These are phyloP conservation scores for Cheilinus undulatus DNA, from an alignment of 2,113 vertebrate species.

Conservation along the genomic window DNA sequence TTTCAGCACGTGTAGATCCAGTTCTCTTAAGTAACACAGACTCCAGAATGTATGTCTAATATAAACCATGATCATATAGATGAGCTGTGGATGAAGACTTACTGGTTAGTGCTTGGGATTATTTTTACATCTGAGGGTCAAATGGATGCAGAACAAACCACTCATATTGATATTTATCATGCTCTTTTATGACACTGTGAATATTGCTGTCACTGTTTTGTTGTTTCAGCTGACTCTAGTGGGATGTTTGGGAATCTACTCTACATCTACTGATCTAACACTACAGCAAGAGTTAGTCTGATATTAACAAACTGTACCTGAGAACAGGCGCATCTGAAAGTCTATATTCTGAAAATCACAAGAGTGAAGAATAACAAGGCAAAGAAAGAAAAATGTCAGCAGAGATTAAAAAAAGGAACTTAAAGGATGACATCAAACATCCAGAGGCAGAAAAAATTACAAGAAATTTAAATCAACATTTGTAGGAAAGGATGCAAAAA, in stretches of 20 bases:
- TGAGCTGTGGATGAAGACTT: background rate
- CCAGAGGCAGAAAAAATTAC: constrained; percentile 10
- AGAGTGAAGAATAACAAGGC: constrained; percentile 47
- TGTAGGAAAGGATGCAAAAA: constrained; percentile 3
- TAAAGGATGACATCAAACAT: constrained; percentile 11
- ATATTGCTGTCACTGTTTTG: constrained; percentile 32
- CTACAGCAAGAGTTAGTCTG: constrained; percentile 29
- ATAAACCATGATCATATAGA: background rate
- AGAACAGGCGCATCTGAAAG: constrained; percentile 83
- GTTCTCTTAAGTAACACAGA: background rate
- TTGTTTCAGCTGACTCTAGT: constrained; percentile 24
- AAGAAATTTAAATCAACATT: constrained; percentile 14
- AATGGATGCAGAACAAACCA: constrained; percentile 41
- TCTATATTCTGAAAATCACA: constrained; percentile 85
- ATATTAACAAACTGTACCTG: constrained; percentile 79
- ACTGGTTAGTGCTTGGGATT: constrained; percentile 25
- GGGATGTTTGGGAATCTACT: constrained; percentile 25
- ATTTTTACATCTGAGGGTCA: constrained; percentile 17
- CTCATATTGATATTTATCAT: constrained; percentile 21
- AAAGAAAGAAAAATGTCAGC: constrained; percentile 62
- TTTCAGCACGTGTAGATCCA: background rate
- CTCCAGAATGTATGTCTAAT: background rate
- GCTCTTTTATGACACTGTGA: background rate
- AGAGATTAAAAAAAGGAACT: constrained; percentile 27
- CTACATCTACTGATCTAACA: constrained; percentile 41